These are phyloP conservation scores for Drosophila carrolli DNA, from an alignment of 1,140 invertebrate genomes.

Conservation along the genomic window DNA sequence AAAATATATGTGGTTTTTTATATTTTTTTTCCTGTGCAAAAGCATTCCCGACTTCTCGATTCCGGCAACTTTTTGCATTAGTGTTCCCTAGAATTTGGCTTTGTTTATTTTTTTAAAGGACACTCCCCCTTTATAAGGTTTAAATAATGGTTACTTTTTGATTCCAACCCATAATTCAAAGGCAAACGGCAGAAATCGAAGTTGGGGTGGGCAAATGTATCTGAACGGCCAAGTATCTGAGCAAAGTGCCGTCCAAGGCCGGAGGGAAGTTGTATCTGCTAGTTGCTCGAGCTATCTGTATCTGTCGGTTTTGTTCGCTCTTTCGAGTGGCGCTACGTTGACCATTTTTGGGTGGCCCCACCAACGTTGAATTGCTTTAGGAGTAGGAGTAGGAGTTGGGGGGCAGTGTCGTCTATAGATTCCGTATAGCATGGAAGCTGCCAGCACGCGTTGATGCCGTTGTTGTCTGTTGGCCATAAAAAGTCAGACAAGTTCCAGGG, in stretches of 20 bases:
- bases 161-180: slow-evolving; percentile 76
- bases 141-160: slow-evolving; percentile 80
- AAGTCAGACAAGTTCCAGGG: slow-evolving; percentile 76
- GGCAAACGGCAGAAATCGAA: slow-evolving; percentile 37
- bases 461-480: slow-evolving; percentile 66
- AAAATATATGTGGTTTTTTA: too few species aligned
- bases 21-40: background rate
- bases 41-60: background rate
- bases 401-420: background rate
- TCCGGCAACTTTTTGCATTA: slow-evolving; percentile 18
- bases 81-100: slow-evolving; percentile 17
- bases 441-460: slow-evolving; percentile 59
- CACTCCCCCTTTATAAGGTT: slow-evolving; percentile 44
- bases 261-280: slow-evolving; percentile 15
- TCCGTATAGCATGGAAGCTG: slow-evolving; percentile 9
- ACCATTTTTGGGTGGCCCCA: slow-evolving; percentile 78
- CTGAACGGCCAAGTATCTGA: slow-evolving; percentile 18
- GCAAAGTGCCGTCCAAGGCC: slow-evolving; percentile 13
- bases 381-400: background rate
- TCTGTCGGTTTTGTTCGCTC: slow-evolving; percentile 43
- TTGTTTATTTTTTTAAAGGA: slow-evolving; percentile 35
- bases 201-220: slow-evolving; percentile 19
- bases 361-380: slow-evolving; percentile 1
- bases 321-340: slow-evolving; percentile 73
- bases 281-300: slow-evolving; percentile 37